Conservation (phyloP, 2,888 invertebrate genomes). For the Neelides folsomi region DNA sequence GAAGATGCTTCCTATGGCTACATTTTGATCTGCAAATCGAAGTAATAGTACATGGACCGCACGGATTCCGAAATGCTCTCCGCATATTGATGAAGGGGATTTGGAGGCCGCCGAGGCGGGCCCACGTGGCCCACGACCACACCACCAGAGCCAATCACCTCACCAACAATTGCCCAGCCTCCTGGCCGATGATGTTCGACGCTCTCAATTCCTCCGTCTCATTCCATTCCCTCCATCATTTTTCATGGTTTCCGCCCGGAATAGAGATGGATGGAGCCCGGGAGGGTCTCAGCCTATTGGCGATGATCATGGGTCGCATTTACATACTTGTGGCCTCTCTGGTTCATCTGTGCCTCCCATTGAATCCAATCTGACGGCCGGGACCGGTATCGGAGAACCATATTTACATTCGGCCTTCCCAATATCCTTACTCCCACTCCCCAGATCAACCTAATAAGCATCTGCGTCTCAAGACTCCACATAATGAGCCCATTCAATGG, state of each 20-base stretch:
- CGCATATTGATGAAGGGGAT: conserved; percentile 22
- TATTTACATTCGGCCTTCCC: neutral
- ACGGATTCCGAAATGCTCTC: conserved; percentile 14
- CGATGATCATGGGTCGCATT: conserved; percentile 18
- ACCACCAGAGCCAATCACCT: neutral
- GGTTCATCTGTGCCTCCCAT: conserved; percentile 11
- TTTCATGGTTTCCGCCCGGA: conserved; percentile 12
- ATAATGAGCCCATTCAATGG: conserved; percentile 18
- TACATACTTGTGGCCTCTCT: conserved; percentile 22
- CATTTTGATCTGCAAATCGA: conserved; percentile 21
- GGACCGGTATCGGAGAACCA: neutral
- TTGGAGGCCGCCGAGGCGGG: neutral
- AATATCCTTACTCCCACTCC: neutral
- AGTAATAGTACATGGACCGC: conserved; percentile 19
- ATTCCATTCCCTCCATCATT: conserved; percentile 18
- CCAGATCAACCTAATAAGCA: no score
- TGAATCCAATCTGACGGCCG: conserved; percentile 4
- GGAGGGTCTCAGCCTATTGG: conserved; percentile 11
- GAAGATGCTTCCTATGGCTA: conserved; percentile 21
- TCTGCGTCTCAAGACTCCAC: neutral
- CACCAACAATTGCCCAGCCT: neutral
- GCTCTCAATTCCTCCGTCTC: conserved; percentile 10
- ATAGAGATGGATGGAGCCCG: conserved; percentile 4
- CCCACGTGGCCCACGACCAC: neutral
- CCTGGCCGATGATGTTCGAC: conserved; percentile 3